phyloP scores from a whole-genome alignment of 2,113 vertebrate species.

The Zosterops lateralis region DNA sequence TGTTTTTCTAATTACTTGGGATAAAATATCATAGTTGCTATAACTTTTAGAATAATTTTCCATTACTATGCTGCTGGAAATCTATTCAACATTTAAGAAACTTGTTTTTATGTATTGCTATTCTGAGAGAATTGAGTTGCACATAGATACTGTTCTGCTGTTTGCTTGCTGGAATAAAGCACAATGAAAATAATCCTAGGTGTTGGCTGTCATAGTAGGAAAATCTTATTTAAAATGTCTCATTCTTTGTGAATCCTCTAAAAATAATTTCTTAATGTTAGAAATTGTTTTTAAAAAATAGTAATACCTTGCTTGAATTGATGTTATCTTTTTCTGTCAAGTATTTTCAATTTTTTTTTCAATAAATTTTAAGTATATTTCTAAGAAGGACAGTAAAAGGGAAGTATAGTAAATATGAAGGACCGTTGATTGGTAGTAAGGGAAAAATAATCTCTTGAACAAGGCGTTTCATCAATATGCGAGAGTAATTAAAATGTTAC shows the following conservation, averaged over 20 bases:
- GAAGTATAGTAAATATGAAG: background rate
- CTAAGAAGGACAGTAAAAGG: background rate
- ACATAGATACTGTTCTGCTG: background rate
- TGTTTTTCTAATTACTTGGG: background rate
- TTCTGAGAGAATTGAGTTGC: background rate
- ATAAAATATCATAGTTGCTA: background rate
- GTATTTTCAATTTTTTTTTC: background rate
- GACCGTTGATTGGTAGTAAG: fast-evolving
- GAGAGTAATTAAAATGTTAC: background rate
- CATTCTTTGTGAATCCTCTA: background rate
- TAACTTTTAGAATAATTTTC: background rate
- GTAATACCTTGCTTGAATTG: background rate
- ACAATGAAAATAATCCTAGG: background rate
- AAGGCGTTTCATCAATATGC: background rate
- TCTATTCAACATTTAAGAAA: background rate
- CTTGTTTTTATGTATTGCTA: background rate
- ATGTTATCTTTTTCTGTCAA: background rate
- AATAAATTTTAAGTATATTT: background rate
- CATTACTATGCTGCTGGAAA: background rate
- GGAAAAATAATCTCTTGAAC: background rate
- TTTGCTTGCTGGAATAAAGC: background rate
- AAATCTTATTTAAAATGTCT: background rate
- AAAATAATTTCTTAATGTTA: background rate
- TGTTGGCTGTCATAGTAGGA: background rate
- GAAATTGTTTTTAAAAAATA: background rate